These are phyloP conservation scores for Leptopilina clavipes DNA, from an alignment of 1,140 invertebrate genomes.

Conservation along the genomic window DNA sequence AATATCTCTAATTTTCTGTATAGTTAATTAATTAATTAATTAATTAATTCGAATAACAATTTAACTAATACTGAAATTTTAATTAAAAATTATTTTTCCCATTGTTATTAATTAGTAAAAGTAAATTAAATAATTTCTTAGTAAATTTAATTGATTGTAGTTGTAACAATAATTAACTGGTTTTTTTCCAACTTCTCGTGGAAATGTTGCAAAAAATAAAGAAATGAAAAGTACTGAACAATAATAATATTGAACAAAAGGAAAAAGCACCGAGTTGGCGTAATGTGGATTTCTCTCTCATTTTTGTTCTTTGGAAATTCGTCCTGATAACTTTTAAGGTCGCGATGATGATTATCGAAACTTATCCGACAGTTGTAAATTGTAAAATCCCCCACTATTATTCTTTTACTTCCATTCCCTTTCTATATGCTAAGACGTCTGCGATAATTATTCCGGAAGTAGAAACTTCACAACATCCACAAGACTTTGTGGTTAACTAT, in stretches of 20 bases:
- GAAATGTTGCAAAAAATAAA: too few relatives aligned
- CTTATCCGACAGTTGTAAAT: not conserved
- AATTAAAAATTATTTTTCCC: too few relatives aligned
- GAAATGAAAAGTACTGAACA: not conserved
- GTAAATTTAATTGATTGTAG: too few relatives aligned
- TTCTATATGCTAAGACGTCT: conserved; percentile 5
- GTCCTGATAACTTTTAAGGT: conserved; percentile 25
- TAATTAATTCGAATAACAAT: too few relatives aligned
- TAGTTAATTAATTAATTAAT: too few relatives aligned
- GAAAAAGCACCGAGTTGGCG: not conserved
- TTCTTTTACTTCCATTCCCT: not conserved
- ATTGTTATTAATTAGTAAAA: too few relatives aligned
- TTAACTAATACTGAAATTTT: too few relatives aligned
- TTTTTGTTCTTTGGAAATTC: conserved; percentile 7
- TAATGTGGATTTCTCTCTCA: not conserved
- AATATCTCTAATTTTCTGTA: too few relatives aligned
- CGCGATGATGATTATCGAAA: conserved; percentile 22
- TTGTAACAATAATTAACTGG: too few relatives aligned
- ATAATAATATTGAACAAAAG: not conserved
- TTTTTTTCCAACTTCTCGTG: too few relatives aligned
- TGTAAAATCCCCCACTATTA: not conserved
- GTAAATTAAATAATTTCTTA: too few relatives aligned
- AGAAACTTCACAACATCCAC: not conserved
- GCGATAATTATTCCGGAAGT: conserved; percentile 17
- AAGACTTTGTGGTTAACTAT: not conserved